A percentile compares a stretch with the other conserved stretches of the same genome.
Evolutionary conservation across 2,888 invertebrate species (phyloP).

Genomic region (Xylophagus ater): DNA sequence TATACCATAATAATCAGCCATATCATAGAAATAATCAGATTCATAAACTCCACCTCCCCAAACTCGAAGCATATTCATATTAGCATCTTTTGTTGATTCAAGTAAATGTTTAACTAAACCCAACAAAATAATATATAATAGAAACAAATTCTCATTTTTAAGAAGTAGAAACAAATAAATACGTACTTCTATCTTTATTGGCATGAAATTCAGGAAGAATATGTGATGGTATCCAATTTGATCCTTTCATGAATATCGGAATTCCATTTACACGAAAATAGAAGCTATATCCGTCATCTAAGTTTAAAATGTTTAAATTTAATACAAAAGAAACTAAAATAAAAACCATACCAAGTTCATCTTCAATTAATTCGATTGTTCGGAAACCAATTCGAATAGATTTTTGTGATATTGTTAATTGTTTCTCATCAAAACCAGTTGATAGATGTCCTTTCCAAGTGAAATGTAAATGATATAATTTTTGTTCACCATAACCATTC

Average conservation of each 20-base stretch:
- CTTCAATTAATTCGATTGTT: conserved; percentile 71
- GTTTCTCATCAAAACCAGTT: conserved; percentile 23
- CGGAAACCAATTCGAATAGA: conserved; percentile 71
- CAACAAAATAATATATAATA: background rate
- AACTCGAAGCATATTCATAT: conserved; percentile 91
- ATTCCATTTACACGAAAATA: conserved; percentile 77
- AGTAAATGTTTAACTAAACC: conserved; percentile 50
- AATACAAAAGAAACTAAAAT: conserved; percentile 8
- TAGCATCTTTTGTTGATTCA: conserved; percentile 55
- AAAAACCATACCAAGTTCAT: conserved; percentile 37
- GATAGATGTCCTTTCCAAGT: conserved; percentile 37
- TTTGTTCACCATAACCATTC: conserved; percentile 76
- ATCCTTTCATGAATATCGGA: conserved; percentile 89
- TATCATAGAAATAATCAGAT: conserved; percentile 74
- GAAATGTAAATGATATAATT: conserved; percentile 57
- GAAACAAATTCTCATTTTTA: background rate
- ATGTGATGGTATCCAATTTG: conserved; percentile 85
- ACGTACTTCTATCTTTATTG: conserved; percentile 40
- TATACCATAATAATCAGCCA: conserved; percentile 80
- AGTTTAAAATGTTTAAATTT: background rate
- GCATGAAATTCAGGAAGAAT: conserved; percentile 67
- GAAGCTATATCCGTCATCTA: conserved; percentile 59
- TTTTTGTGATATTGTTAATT: conserved; percentile 38
- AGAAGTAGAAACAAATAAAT: background rate
- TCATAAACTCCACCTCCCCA: conserved; percentile 99